Evolutionary conservation across 2,888 invertebrate genomes (phyloP), one percentile per base, ranked within the genome.

Genomic region (Eulithis testata): DNA sequence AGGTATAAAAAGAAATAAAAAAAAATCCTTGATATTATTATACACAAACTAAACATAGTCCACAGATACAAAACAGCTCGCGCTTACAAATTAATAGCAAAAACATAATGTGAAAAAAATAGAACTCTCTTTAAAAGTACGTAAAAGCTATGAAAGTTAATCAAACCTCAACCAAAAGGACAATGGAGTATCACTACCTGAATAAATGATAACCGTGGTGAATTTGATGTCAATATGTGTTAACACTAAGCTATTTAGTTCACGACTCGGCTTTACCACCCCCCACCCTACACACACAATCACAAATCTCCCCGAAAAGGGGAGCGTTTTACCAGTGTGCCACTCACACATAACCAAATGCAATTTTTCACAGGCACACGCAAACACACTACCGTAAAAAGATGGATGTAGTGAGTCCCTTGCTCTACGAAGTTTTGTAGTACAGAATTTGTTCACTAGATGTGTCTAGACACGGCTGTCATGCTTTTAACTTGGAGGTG

Each of bases 231-330:
- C 93, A 93, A 93, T 93, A 93, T 93, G 92, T 92, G 93, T 93
- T 93, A 93, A 93, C 92, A 91, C 91, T 92, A 92, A 93, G 92
- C 93, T 92, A 93, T 93, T 93, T 93, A 93, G 92, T 92, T 93
- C 91, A 91, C 90, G 89, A 91, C 85, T 90, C 85, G 81, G 82
- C 87, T 86, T 87, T 80, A 71, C 80, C 84, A 73, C 83, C 83
- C 83, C 81, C 70, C 83, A 73, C 83, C 83, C 74, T 69, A 77
- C 81, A 73, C 90, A 87, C 89, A 85, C 85, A 78, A 11, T 27
- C 37, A 47, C 44, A 58, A 8, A 36, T 66, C 73, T 40, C 81
- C 80, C 79, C 75, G 71, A 71, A 64, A 66, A 77, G 66, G 80
- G 81, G 79, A 40, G 74, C 66, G 43, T 53, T 57, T 44, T 73